These are phyloP conservation scores for Creontiades dilutus DNA, from an alignment of 2,888 invertebrate species.

Conservation along the genomic window DNA sequence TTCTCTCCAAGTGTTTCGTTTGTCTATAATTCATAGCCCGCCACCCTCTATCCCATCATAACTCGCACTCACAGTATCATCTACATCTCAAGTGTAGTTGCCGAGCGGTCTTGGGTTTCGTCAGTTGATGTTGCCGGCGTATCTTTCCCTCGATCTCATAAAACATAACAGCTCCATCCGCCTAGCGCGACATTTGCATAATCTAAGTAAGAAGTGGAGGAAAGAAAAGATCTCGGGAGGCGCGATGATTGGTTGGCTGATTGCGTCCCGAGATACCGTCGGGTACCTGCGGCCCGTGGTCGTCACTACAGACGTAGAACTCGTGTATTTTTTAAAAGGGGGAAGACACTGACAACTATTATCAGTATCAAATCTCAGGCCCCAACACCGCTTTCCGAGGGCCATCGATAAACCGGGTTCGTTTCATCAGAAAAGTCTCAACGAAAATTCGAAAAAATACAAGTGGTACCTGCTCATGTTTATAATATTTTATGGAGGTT, in stretches of 20 bases:
- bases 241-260: constrained; percentile 48
- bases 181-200: constrained; percentile 58
- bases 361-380: no score
- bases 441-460: no score
- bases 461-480: no score
- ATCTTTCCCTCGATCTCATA: constrained; percentile 42
- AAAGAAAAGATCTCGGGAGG: constrained; percentile 17
- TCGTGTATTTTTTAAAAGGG: no score
- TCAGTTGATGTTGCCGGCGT: constrained; percentile 53
- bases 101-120: constrained; percentile 51
- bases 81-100: constrained; percentile 52
- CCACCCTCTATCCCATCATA: constrained; percentile 1
- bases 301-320: no score
- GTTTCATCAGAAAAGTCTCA: no score
- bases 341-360: no score
- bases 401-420: no score
- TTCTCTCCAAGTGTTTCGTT: constrained; percentile 41
- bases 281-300: not conserved
- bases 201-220: constrained; percentile 31
- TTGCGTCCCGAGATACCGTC: constrained; percentile 27
- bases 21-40: constrained; percentile 36
- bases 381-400: no score
- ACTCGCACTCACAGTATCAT: constrained; percentile 23
- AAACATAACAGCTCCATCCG: constrained; percentile 62
- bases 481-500: no score